Evolutionary conservation across 37 sponge, comb jelly and placozoan genomes (phyloP).

Genomic region (Eunapius fragilis): DNA sequence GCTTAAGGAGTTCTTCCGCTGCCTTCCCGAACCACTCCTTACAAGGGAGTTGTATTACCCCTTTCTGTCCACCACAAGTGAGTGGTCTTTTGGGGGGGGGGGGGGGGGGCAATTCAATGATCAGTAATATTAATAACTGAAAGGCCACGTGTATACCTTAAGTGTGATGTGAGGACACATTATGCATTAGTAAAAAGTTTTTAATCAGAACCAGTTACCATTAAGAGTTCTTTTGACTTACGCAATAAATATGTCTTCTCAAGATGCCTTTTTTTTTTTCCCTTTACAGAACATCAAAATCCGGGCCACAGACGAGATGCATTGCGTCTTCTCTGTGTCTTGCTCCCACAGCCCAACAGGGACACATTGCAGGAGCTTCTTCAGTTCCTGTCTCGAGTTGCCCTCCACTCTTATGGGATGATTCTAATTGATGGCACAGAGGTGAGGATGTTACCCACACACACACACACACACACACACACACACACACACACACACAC

Average conservation of each 20-base stretch:
- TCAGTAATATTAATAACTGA: too few species aligned
- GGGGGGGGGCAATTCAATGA: too few species aligned
- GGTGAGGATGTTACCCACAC: slow-evolving; percentile 58
- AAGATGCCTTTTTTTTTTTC: too few species aligned
- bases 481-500: too few species aligned
- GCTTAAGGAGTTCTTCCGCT: slow-evolving; percentile 83
- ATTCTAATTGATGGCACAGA: slow-evolving; percentile 85
- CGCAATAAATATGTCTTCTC: too few species aligned
- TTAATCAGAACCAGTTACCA: too few species aligned
- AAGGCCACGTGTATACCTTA: too few species aligned
- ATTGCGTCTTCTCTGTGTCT: slow-evolving; percentile 68
- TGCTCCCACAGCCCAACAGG: slow-evolving; percentile 84
- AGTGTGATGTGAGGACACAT: too few species aligned
- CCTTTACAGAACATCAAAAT: slow-evolving; percentile 57
- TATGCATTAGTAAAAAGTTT: too few species aligned
- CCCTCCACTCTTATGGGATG: slow-evolving; percentile 82
- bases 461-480: too few species aligned
- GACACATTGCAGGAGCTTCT: slow-evolving; percentile 81
- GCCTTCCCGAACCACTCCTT: slow-evolving; percentile 90
- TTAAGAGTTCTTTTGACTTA: too few species aligned
- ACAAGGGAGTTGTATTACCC: slow-evolving; percentile 73
- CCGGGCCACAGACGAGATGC: slow-evolving; percentile 50
- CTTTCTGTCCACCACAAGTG: slow-evolving; percentile 80
- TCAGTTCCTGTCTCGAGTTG: slow-evolving; percentile 76
- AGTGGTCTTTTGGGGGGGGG: too few species aligned